A percentile compares a stretch with the other conserved stretches of the same genome.
phyloP scores from a whole-genome alignment of 2,113 vertebrate genomes.

The Leucopsar rothschildi region DNA sequence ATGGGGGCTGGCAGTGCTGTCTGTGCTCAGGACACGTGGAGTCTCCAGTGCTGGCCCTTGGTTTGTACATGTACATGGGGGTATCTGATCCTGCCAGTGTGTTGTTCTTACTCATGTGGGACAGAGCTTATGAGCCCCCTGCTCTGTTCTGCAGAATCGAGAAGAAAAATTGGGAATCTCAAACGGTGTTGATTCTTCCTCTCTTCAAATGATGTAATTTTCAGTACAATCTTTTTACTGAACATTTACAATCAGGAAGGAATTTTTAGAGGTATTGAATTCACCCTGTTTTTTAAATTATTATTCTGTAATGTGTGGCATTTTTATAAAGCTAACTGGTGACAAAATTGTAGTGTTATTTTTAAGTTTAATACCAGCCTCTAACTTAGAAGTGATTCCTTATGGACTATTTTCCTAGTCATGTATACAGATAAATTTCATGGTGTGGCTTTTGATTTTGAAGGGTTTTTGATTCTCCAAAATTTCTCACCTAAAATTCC shows the following conservation, averaged over 20 bases:
- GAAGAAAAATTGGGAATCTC: background rate
- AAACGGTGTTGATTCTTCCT: background rate
- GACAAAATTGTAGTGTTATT: background rate
- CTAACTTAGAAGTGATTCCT: background rate
- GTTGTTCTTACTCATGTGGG: fast-evolving
- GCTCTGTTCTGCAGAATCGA: background rate
- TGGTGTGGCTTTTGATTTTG: background rate
- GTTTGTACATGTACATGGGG: background rate
- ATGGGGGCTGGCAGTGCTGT: background rate
- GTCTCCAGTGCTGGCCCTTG: background rate
- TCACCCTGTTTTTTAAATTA: background rate
- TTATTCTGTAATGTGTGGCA: background rate
- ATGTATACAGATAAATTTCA: background rate
- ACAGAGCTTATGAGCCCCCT: background rate
- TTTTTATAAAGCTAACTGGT: background rate
- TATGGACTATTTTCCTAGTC: background rate
- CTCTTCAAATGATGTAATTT: background rate
- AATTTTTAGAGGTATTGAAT: background rate
- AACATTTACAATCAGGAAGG: background rate
- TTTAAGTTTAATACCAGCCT: background rate
- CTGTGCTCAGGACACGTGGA: fast-evolving
- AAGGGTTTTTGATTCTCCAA: background rate
- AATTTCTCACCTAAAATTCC: background rate
- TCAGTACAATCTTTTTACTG: background rate
- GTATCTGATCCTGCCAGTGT: background rate